A percentile compares a stretch with the other conserved stretches of the same genome.
These are phyloP conservation scores for Columbina picui DNA, from an alignment of 2,113 vertebrate species.

Conservation along the genomic window DNA sequence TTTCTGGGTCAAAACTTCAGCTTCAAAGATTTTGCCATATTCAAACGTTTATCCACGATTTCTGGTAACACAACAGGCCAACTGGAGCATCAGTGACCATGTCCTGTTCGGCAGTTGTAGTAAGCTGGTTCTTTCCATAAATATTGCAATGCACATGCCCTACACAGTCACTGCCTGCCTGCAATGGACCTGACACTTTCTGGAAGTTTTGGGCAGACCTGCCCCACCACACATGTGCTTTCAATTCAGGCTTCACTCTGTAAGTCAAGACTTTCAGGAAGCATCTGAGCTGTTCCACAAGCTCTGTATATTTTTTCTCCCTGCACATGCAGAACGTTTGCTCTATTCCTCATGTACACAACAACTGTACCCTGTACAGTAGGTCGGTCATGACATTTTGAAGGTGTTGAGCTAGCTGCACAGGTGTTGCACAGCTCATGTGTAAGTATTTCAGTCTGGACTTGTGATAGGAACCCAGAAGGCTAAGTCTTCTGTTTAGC, in stretches of 20 bases:
- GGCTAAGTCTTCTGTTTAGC: background rate
- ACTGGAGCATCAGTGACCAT: background rate
- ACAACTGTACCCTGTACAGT: background rate
- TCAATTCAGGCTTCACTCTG: background rate
- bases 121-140: background rate
- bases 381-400: background rate
- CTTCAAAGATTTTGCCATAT: background rate
- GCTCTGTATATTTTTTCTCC: background rate
- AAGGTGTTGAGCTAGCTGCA: background rate
- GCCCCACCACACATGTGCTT: background rate
- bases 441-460: background rate
- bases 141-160: background rate
- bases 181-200: background rate
- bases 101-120: rapidly evolving
- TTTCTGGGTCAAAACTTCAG: background rate
- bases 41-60: background rate
- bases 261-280: background rate
- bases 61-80: background rate
- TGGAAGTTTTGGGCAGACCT: background rate
- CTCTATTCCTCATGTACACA: background rate
- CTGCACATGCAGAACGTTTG: background rate
- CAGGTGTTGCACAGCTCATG: background rate
- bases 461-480: background rate
- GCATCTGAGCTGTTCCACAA: background rate
- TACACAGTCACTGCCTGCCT: background rate